Evolutionary conservation across 2,797 vertebrate genomes (phyloP).

Genomic region (Peromyscus eremicus): DNA sequence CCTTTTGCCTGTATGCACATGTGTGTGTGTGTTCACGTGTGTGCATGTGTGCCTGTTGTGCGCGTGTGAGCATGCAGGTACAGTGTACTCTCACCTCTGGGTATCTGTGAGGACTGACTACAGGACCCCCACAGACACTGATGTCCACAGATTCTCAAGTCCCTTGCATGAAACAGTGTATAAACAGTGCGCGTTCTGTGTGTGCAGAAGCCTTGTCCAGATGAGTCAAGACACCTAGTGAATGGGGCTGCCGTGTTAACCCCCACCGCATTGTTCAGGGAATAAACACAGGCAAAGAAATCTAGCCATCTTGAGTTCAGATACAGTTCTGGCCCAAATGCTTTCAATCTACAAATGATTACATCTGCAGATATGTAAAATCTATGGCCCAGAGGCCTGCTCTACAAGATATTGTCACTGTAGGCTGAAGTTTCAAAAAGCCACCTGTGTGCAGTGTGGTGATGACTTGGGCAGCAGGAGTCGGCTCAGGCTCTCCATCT

Average conservation of each 20-base stretch:
- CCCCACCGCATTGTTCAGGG: background rate
- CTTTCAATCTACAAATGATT: background rate
- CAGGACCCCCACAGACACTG: background rate
- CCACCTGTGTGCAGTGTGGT: background rate
- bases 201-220: background rate
- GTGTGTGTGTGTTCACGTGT: background rate
- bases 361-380: background rate
- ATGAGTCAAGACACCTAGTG: too few species aligned
- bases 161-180: accelerated
- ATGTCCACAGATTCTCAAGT: background rate
- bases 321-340: too few species aligned
- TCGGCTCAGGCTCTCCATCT: background rate
- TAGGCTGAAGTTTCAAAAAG: background rate
- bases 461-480: background rate
- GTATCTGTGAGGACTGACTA: background rate
- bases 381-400: background rate
- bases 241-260: accelerated
- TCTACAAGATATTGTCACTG: background rate
- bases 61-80: background rate
- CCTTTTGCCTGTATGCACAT: background rate
- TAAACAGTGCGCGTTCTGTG: background rate
- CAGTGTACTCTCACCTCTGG: background rate
- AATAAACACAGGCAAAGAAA: background rate
- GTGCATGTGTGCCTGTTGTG: background rate
- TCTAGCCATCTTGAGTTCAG: background rate